Evolutionary conservation across 2,113 vertebrate species (phyloP), one percentile per base, ranked within the genome.

Genomic region (Polypterus senegalus): DNA sequence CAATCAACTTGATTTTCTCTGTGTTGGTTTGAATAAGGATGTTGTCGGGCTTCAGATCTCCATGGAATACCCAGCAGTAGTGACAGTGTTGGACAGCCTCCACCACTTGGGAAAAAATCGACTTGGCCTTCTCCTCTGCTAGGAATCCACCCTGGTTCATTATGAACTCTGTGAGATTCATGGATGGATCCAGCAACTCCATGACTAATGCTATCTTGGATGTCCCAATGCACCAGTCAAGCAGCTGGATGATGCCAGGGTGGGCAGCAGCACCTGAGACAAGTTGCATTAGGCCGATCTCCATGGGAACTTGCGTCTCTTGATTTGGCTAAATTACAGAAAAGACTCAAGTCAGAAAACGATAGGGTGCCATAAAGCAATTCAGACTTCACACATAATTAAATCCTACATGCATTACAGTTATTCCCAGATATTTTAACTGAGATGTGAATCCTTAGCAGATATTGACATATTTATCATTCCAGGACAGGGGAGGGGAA

Each of bases 41-140:
- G 67, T 84, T 83, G 67, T 84, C 82, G n/a, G 81, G 81, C 63
- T 84, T 83, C 66, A 83, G 79, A 59, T 84, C 81, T n/a, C 82
- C 73, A 49, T 84, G 82, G 4, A 79, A 74, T 63, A 84, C 79
- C 46, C 79, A 77, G 2, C 72, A 73, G 43, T 72, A 61, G 4
- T 84, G 81, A 68, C 81, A 81, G 64, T 81, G 77, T n/a, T 61
- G 45, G 5, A 82, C 76, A 0, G 76, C 78, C 61, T 77, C 71
- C 61, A 82, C 79, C 54, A 83, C 74, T 46, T 82, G 79, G 47
- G 57, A 61, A 66, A 81, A 78, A 58, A 83, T 69, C 61, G 48
- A 54, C 51, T 73, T 72, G 58, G 76, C 77, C 9, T 57, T 67
- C 6, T 47, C 57, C 59, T 83, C 81, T 3, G 74, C 71, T 58